Base-by-base conservation (phyloP, 2,888 invertebrate genomes). In the Melanostoma mellinum region DNA sequence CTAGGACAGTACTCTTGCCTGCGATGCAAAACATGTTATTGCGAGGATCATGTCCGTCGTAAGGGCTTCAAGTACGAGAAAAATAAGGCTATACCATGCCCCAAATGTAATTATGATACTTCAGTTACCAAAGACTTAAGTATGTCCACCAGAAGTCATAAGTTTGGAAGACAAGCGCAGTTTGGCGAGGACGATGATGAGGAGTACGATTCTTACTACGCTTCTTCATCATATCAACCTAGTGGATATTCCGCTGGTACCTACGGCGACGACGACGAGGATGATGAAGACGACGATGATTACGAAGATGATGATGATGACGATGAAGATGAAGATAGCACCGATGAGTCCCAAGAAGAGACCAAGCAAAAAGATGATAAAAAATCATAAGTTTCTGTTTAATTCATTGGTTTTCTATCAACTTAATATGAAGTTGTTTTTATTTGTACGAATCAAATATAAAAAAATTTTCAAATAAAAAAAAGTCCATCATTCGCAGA, bases 1-100 rank as follows among this genome's bases (percentile, higher is more conserved):
- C 92, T 98, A 84, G 98, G 98, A 0, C 98, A 98, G 92, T 97
- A 97, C 92, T 98, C 98, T 3, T 99, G 98, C 90, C 93, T 99
- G 88, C 94, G 97, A 88, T 99, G 99, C 92, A 99, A 99, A 92
- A 96, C 95, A 3, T 98, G 98, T 91, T 99, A 96, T 92, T 99
- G 98, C 91, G 98, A 98, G 88, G 98, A 98, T 92, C 98, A 99
- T 92, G 98, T 98, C 79, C 94, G 95, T 72, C 94, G 98, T 82
- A 97, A 97, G 92, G 97, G 97, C 2, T 96, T 97, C 89, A 97
- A 97, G 89, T 97, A 97, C 89, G 95, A 95, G 10, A 96, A 96
- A 89, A 96, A 96, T 87, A 95, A 95, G 88, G 92, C 94, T 4
- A 94, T 97, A 88, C 98, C 98, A 9, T 99, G 98, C 89, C 98